phyloP scores from a whole-genome alignment of 2,113 vertebrate genomes.

The Cacatua alba region DNA sequence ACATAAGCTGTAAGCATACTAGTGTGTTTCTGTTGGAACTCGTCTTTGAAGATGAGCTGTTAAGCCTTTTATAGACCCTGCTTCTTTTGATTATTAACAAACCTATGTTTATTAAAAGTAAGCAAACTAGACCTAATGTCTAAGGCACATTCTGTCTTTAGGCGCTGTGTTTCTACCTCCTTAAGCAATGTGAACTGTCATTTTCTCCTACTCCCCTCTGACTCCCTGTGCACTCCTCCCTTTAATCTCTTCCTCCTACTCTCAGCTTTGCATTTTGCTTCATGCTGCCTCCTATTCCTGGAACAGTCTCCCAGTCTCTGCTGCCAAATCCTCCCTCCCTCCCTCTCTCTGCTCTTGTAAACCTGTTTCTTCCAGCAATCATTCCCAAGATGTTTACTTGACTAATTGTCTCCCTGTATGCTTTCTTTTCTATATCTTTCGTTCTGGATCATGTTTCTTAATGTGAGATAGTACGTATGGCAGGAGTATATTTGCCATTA shows the following conservation, averaged over 20 bases:
- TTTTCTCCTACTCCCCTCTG: constrained; percentile 31
- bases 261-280: constrained; percentile 22
- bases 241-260: constrained; percentile 51
- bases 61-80: background rate
- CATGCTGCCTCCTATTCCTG: constrained; percentile 34
- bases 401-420: background rate
- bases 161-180: background rate
- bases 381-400: constrained; percentile 21
- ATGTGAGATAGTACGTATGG: background rate
- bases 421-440: background rate
- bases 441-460: background rate
- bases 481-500: background rate
- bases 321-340: constrained; percentile 45
- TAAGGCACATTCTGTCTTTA: background rate
- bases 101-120: background rate
- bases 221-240: constrained; percentile 1
- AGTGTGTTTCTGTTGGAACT: background rate
- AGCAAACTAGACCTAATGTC: background rate
- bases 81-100: background rate
- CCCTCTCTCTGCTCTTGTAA: background rate
- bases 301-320: constrained; percentile 19
- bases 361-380: background rate
- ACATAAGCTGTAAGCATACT: background rate
- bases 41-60: background rate
- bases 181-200: constrained; percentile 28